These are phyloP conservation scores for Varecia variegata DNA, from an alignment of 2,797 vertebrate genomes.

Conservation along the genomic window DNA sequence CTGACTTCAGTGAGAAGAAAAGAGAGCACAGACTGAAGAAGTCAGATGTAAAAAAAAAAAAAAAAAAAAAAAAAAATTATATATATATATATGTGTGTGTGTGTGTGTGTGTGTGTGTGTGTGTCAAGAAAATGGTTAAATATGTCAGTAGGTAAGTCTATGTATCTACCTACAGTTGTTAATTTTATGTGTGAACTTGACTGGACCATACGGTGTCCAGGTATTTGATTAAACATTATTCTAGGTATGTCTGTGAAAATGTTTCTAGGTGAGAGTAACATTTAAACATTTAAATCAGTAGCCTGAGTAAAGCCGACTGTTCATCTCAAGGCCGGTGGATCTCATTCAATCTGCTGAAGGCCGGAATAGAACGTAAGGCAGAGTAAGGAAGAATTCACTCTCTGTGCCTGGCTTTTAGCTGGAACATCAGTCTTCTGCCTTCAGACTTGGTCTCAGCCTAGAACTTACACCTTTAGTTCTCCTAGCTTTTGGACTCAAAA, in stretches of 20 bases:
- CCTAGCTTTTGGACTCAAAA: neutral
- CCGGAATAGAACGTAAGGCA: neutral
- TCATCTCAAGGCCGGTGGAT: neutral
- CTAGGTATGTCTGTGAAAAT: neutral
- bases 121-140: neutral
- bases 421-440: neutral
- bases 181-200: neutral
- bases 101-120: too few species aligned
- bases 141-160: neutral
- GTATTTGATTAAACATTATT: neutral
- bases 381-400: neutral
- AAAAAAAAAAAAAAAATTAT: too few species aligned
- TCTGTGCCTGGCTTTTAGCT: neutral
- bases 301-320: neutral
- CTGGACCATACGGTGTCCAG: too few species aligned
- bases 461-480: neutral
- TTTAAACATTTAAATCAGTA: neutral
- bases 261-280: neutral
- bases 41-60: neutral
- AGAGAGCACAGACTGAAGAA: neutral
- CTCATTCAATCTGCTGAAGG: neutral
- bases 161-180: neutral
- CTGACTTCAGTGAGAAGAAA: neutral
- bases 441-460: neutral
- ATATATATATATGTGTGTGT: too few species aligned